Base-by-base conservation (phyloP, 2,888 invertebrate genomes). In the Nomada flava region DNA sequence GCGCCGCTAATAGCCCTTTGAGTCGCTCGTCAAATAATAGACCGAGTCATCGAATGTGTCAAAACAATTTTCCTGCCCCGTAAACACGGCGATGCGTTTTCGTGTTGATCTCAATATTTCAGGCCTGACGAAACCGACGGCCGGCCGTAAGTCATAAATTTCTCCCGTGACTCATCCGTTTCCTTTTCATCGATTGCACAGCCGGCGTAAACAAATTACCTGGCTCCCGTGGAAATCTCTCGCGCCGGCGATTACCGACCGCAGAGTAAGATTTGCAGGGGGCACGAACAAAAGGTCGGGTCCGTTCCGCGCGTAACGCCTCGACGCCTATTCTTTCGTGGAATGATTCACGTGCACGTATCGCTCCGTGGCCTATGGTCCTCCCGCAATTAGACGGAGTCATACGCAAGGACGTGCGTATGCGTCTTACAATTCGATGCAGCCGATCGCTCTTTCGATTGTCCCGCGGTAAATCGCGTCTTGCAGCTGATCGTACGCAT, bases 181-280 rank as follows among this genome's bases (percentile, higher is more conserved):
- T 29, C 2, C 9, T 23, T 13, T 59, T 23, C 73, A 18, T 7
- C 26, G 0, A 29, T 55, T 69, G 44, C 10, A 5, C 11, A n/a
- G n/a, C 10, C 15, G 1, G 23, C 36, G 23, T 60, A 74, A 74
- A 52, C 57, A 81, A 67, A 74, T 81, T 70, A 79, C 74, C 55
- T 67, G 50, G 23, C 1, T 20, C 11, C 18, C 47, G 47, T 47
- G 47, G 47, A 47, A 47, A 47, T 1, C 11, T 11, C 47, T 47
- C 47, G 15, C 47, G 47, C 47, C 47, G 15, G 15, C 2, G 47
- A 47, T 15, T 47, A 15, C 15, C 47, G 47, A 36, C 9, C 36
- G 47, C 15, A 15, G 47, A 15, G 15, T 3, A 47, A 11, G 3
- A 15, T 47, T 47, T 15, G 47, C 36, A 7, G 29, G 29, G 47